Evolutionary conservation across 2,888 invertebrate genomes (phyloP), one percentile per base, ranked within the genome.

Genomic region (Agapetus fuscipes): DNA sequence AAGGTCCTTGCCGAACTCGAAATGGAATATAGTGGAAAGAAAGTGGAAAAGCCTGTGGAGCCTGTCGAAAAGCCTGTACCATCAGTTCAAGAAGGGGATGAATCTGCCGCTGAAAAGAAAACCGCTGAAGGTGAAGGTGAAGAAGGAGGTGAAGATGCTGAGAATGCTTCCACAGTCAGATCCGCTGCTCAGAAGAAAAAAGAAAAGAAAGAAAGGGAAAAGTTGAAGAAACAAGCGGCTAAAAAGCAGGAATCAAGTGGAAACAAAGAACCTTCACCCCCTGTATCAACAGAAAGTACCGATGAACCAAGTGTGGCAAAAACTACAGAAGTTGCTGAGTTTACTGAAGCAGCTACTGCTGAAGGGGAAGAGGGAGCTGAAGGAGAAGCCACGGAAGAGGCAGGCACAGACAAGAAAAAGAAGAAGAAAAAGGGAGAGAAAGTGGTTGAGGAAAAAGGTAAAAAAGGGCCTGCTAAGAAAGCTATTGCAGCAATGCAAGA

Each of bases 401-500:
- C 46, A 30, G 58, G 56, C 28, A 52, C 56, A 15, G 65, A 67
- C 45, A 65, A 64, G 4, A 54, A 55, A 32, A 49, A 33, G 54
- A 57, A 39, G 34, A 64, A 63, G 54, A 71, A 61, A 52, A 75
- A 73, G 53, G 63, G 50, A 30, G 61, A 61, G 20, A 63, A 74
- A 39, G 60, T 60, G 34, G 67, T 64, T 12, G 71, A 69, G 34
- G 75, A 78, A 20, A 70, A 75, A 48, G 62, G 60, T 10, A 74
- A 72, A 56, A 59, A 62, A 55, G 86, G 88, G 11, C 86, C 89
- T 37, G 83, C 85, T 10, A 88, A 86, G 53, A 85, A 86, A 55
- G 79, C 85, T 42, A 81, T 94, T 48, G 86, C 85, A 43, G 88
- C 89, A 15, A 91, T 93, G 87, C 89, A 91, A 62, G 91, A 91